Conservation (phyloP, 2,888 invertebrate species). For the Ichneumoninae sp. region DNA sequence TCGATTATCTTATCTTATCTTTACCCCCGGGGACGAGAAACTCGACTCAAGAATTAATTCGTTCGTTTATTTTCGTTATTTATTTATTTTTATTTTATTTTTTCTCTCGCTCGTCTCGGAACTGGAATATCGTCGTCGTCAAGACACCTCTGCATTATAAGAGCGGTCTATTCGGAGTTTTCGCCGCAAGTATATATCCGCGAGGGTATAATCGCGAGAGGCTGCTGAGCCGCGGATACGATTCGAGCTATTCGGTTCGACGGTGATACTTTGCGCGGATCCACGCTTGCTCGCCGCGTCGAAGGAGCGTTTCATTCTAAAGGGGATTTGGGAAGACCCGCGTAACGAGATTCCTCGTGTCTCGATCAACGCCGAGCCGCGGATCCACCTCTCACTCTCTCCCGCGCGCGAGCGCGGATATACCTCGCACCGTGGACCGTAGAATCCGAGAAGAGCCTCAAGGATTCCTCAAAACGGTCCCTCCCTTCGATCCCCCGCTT, state of each 20-base stretch:
- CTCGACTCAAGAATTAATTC: conserved; percentile 31
- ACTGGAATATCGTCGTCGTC: conserved; percentile 57
- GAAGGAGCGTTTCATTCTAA: conserved; percentile 55
- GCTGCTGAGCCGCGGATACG: conserved; percentile 31
- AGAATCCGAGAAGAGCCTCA: conserved; percentile 67
- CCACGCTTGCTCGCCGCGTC: conserved; percentile 28
- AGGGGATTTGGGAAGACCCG: conserved; percentile 69
- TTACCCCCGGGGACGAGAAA: conserved; percentile 46
- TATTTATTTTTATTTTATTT: conserved; percentile 5
- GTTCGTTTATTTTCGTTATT: conserved; percentile 9
- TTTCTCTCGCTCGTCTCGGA: conserved; percentile 9
- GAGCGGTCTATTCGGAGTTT: conserved; percentile 3
- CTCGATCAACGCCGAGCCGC: conserved; percentile 64
- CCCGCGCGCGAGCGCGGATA: conserved; percentile 39
- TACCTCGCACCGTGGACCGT: conserved; percentile 39
- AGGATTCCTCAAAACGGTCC: conserved; percentile 67
- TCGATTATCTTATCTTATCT: conserved; percentile 64
- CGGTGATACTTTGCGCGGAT: conserved; percentile 50
- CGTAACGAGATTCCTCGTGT: conserved; percentile 71
- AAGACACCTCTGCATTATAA: conserved; percentile 10
- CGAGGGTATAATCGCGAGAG: conserved; percentile 36
- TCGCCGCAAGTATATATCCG: conserved; percentile 15
- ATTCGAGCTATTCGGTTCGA: conserved; percentile 41
- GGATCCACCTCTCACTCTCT: conserved; percentile 61
- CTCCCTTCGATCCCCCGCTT: conserved; percentile 60